Conservation (phyloP, 2,888 invertebrate species). For the Monopis laevigella region DNA sequence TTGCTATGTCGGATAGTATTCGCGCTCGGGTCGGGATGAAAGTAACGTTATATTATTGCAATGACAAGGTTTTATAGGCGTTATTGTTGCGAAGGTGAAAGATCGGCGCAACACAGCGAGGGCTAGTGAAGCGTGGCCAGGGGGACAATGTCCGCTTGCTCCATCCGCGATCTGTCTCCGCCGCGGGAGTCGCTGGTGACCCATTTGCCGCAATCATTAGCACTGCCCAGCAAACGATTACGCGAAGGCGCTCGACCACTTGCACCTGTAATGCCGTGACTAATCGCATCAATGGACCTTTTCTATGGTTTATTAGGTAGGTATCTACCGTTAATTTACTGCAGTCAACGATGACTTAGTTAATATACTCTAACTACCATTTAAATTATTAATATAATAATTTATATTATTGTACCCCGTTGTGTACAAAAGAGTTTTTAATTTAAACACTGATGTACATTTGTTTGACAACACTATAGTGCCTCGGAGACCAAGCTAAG, state of each 20-base stretch:
- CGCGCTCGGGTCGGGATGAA: constrained; percentile 56
- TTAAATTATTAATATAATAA: too few relatives aligned
- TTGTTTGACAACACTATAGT: too few relatives aligned
- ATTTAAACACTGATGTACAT: too few relatives aligned
- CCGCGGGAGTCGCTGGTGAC: constrained; percentile 24
- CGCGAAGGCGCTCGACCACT: not conserved
- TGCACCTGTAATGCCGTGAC: constrained; percentile 8
- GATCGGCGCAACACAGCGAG: constrained; percentile 59
- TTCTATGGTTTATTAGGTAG: too few relatives aligned
- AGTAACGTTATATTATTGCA: constrained; percentile 60
- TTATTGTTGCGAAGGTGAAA: constrained; percentile 65
- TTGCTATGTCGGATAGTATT: constrained; percentile 43
- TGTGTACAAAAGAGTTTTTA: too few relatives aligned
- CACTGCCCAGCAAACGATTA: not conserved
- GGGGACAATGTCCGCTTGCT: constrained; percentile 62
- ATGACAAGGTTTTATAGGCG: constrained; percentile 66
- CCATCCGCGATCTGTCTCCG: constrained; percentile 37
- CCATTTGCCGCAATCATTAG: constrained; percentile 5
- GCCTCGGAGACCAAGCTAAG: too few relatives aligned
- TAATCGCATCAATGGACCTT: too few relatives aligned
- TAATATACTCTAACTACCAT: too few relatives aligned
- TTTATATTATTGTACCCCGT: too few relatives aligned
- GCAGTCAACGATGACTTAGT: too few relatives aligned
- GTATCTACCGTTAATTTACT: too few relatives aligned
- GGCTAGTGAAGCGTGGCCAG: constrained; percentile 55